Evolutionary conservation across 2,113 vertebrate genomes (phyloP).

Genomic region (Pygoscelis antarcticus): DNA sequence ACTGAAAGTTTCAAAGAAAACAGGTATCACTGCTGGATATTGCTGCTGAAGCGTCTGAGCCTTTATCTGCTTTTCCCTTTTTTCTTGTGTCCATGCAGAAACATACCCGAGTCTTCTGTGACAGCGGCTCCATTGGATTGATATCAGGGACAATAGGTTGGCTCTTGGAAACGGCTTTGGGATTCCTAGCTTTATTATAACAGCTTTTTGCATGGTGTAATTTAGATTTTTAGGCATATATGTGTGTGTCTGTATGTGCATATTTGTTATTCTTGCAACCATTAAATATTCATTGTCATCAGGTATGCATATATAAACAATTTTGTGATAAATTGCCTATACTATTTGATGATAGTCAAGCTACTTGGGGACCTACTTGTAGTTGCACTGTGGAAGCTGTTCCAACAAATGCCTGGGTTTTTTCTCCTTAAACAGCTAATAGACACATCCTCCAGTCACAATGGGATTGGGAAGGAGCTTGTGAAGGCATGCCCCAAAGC

Average conservation of each 20-base stretch:
- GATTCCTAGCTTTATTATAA: background rate
- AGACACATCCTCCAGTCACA: background rate
- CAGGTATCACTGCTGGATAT: background rate
- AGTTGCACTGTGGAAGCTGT: background rate
- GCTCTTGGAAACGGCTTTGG: background rate
- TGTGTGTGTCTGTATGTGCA: background rate
- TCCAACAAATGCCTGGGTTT: background rate
- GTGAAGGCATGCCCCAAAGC: background rate
- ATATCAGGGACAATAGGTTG: background rate
- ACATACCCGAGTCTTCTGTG: background rate
- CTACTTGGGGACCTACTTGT: background rate
- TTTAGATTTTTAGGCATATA: background rate
- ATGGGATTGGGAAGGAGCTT: background rate
- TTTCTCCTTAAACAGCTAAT: background rate
- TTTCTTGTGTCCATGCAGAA: background rate
- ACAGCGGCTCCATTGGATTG: background rate
- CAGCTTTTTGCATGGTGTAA: background rate
- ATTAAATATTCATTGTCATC: background rate
- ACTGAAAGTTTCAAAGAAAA: background rate
- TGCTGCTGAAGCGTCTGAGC: background rate
- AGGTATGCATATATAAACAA: background rate
- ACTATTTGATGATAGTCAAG: background rate
- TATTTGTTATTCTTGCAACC: background rate
- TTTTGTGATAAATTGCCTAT: background rate
- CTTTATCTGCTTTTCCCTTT: background rate